phyloP scores from a whole-genome alignment of 2,797 vertebrate genomes.

The Crax fasciolata region DNA sequence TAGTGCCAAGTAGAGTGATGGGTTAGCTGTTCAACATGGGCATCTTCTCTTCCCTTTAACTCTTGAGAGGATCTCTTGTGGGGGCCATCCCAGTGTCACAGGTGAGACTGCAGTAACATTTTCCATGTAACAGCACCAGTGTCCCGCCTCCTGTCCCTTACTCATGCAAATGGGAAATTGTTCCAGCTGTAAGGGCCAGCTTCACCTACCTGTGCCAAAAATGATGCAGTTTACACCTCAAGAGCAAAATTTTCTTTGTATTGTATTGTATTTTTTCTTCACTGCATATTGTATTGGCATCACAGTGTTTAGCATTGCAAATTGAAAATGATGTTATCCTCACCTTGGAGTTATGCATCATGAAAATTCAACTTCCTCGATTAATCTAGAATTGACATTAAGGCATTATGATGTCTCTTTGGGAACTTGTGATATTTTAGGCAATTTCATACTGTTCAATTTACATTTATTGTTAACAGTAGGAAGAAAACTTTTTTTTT shows the following conservation, averaged over 20 bases:
- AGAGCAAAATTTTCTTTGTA: constrained; percentile 51
- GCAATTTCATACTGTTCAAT: constrained; percentile 73
- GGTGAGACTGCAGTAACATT: neutral
- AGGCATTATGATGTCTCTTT: constrained; percentile 50
- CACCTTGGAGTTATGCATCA: constrained; percentile 63
- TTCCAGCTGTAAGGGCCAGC: neutral
- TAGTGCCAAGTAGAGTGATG: neutral
- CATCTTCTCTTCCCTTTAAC: neutral
- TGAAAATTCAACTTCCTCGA: constrained; percentile 56
- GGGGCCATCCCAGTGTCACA: fast-evolving
- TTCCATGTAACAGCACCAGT: neutral
- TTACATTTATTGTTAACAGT: constrained; percentile 73
- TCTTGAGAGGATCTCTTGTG: neutral
- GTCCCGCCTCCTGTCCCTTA: neutral
- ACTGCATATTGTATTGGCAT: neutral
- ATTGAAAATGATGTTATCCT: neutral
- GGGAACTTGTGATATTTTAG: constrained; percentile 72
- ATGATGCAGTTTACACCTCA: neutral
- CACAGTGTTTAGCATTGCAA: neutral
- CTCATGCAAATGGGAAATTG: neutral
- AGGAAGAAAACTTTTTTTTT: constrained; percentile 75
- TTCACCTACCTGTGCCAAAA: neutral
- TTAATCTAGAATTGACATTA: constrained; percentile 73
- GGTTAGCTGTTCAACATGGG: neutral
- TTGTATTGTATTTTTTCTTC: neutral